phyloP scores from a whole-genome alignment of 2,797 vertebrate species.

The Sebastes cheni region DNA sequence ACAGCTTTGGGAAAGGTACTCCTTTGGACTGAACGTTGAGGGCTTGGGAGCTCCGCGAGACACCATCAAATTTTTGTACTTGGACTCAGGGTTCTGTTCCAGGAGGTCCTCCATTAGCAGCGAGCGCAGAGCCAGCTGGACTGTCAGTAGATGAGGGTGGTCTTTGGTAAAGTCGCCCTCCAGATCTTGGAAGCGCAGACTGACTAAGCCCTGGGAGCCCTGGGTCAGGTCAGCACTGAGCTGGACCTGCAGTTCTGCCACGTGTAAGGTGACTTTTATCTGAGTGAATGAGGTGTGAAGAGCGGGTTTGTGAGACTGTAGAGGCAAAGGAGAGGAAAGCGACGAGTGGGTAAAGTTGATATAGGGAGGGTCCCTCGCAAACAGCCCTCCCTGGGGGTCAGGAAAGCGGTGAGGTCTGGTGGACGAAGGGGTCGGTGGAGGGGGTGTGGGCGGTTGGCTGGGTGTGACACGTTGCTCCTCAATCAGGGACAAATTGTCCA shows the following conservation, averaged over 20 bases:
- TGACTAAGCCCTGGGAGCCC: constrained; percentile 94
- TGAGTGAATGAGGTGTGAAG: constrained; percentile 88
- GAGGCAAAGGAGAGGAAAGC: constrained; percentile 76
- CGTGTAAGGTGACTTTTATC: constrained; percentile 89
- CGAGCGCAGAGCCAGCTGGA: constrained; percentile 92
- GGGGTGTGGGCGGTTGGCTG: constrained; percentile 78
- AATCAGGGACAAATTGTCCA: constrained; percentile 93
- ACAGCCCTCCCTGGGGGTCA: constrained; percentile 87
- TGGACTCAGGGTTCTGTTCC: constrained; percentile 92
- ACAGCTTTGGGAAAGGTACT: constrained; percentile 97
- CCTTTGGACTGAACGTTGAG: constrained; percentile 90
- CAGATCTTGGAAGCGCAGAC: constrained; percentile 94
- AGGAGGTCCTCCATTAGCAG: constrained; percentile 97
- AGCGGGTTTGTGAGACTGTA: constrained; percentile 73
- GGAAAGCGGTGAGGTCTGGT: constrained; percentile 81
- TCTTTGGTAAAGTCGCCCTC: constrained; percentile 94
- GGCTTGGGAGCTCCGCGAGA: constrained; percentile 95
- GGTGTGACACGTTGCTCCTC: constrained; percentile 84
- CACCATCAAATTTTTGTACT: constrained; percentile 96
- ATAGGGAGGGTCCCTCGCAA: constrained; percentile 85
- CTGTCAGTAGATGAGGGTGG: constrained; percentile 89
- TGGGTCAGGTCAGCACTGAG: constrained; percentile 92
- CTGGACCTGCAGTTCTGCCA: constrained; percentile 94
- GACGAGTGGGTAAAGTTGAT: constrained; percentile 70
- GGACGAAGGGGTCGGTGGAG: constrained; percentile 81